These are phyloP conservation scores for Potorous gilbertii DNA, from an alignment of 2,797 vertebrate species.

Conservation along the genomic window DNA sequence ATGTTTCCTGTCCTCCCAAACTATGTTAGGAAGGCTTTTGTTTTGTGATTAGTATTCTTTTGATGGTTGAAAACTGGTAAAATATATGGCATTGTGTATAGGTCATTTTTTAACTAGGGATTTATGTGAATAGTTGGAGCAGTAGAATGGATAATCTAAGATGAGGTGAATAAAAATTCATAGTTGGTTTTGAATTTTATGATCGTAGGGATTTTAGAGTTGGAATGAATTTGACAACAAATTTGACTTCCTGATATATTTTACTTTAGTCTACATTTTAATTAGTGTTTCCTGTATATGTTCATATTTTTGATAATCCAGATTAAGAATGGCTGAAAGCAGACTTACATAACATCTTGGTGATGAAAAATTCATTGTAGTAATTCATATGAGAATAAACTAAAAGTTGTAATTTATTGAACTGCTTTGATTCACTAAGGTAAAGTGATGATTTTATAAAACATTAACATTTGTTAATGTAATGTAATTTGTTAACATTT, in stretches of 20 bases:
- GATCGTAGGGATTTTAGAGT: neutral
- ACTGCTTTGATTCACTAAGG: neutral
- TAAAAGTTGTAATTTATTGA: constrained; percentile 61
- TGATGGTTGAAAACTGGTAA: neutral
- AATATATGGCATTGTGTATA: constrained; percentile 46
- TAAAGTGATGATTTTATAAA: neutral
- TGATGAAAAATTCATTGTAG: constrained; percentile 58
- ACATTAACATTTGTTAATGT: too few species aligned
- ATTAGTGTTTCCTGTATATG: constrained; percentile 64
- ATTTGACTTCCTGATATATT: constrained; percentile 70
- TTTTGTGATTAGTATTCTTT: neutral
- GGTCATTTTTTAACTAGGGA: constrained; percentile 44
- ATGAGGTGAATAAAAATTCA: constrained; percentile 75
- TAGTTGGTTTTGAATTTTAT: constrained; percentile 71
- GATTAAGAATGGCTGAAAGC: neutral
- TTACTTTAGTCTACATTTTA: constrained; percentile 68
- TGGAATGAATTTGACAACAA: neutral
- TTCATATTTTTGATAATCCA: constrained; percentile 52
- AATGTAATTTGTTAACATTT: too few species aligned
- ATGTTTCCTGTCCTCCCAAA: neutral
- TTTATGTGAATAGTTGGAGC: neutral
- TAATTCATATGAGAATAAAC: constrained; percentile 63
- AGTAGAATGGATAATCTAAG: constrained; percentile 69
- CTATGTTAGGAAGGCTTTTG: rapidly evolving
- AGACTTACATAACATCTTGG: neutral